Base-by-base conservation (phyloP, 2,113 vertebrate genomes). In the Ploceus nigricollis region DNA sequence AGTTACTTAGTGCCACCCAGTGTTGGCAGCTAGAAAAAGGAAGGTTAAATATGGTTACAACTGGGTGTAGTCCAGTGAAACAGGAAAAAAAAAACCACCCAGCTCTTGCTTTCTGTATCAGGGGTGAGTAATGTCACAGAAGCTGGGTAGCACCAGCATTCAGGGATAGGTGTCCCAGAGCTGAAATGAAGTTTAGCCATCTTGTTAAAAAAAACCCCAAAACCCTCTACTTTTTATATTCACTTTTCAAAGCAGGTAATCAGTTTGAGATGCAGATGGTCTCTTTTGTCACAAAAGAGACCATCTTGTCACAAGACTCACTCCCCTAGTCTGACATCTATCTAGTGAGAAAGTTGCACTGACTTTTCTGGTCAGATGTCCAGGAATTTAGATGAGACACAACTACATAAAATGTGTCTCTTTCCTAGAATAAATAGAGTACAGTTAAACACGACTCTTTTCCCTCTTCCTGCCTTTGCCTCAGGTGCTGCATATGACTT, bases 1-100 rank as follows among this genome's bases (percentile, higher is more conserved):
- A 96, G 95, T 95, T 95, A 88, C 69, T 94, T 96, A 96, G 96
- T 97, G 97, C 95, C 97, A 96, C 93, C 95, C 97, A 97, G 96
- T 96, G 97, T 96, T 96, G 95, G 84, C 89, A 95, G 66, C 58
- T 91, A 95, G 83, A 80, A 97, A 93, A 92, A 95, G 39, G 57
- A 93, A 97, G 93, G 92, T 83, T 94, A 96, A 83, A 76, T 92
- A 82, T 51, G 81, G 79, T 83, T 94, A 91, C 78, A 87, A 68
- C 28, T 51, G 86, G 79, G 71, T 83, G 71, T 68, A 93, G 61
- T 23, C 83, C 72, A 53, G 28, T 68, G 50, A 91, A 95, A 80
- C 28, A 31, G 44, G 80, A 64, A 68, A 76, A 72, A 73, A 77
- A 68, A 35, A 10, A 48, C 25, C 8, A 24, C 68, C 40, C 80